phyloP scores from a whole-genome alignment of 2,113 vertebrate genomes.

The Pseudopipra pipra region DNA sequence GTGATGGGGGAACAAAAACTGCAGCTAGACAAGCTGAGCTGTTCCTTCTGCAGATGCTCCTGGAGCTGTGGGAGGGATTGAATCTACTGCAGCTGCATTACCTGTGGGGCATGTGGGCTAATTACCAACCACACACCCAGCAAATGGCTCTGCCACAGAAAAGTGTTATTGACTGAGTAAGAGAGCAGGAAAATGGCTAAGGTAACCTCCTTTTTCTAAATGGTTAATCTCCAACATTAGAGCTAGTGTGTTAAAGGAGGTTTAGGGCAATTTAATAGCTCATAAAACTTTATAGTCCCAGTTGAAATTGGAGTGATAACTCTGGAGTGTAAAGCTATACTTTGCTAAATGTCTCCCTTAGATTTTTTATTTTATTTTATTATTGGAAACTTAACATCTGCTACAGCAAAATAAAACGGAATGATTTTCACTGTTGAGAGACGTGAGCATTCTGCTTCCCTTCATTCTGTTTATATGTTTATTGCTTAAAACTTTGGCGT shows the following conservation, averaged over 20 bases:
- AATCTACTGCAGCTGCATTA: background rate
- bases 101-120: background rate
- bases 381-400: conserved; percentile 73
- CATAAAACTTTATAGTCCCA: conserved; percentile 78
- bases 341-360: conserved; percentile 63
- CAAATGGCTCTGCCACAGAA: background rate
- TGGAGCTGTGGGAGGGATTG: background rate
- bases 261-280: conserved; percentile 78
- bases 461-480: conserved; percentile 57
- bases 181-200: background rate
- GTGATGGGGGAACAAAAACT: background rate
- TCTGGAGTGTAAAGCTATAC: conserved; percentile 51
- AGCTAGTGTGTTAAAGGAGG: conserved; percentile 68
- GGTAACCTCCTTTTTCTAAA: conserved; percentile 64
- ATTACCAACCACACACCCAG: background rate
- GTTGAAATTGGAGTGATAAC: conserved; percentile 76
- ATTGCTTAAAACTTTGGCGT: conserved; percentile 63
- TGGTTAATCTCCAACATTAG: conserved; percentile 58
- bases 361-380: conserved; percentile 58
- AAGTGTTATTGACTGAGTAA: conserved; percentile 36
- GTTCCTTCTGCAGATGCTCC: background rate
- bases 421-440: conserved; percentile 44
- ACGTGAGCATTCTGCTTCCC: conserved; percentile 14
- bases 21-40: background rate
- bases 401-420: conserved; percentile 31